Evolutionary conservation across 2,113 vertebrate genomes (phyloP).

Genomic region (Amazona vittata): DNA sequence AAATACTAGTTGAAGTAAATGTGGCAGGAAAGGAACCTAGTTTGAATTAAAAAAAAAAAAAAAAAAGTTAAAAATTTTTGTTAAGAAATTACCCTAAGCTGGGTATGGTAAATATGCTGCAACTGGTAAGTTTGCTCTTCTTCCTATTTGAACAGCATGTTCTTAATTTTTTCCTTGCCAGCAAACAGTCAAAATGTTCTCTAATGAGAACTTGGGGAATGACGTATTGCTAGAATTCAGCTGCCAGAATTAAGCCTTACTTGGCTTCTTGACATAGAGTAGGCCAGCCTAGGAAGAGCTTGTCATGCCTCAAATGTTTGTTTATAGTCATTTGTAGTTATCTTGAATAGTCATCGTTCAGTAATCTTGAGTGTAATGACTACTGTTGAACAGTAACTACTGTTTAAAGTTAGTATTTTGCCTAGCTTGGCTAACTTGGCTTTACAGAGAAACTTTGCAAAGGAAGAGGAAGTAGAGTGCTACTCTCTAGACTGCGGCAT

Average conservation of each 20-base stretch:
- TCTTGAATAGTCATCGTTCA: slow-evolving; percentile 32
- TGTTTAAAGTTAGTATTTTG: slow-evolving; percentile 28
- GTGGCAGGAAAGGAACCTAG: not conserved
- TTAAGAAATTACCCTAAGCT: not conserved
- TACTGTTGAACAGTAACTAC: not conserved
- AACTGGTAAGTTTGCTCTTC: not conserved
- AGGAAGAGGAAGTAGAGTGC: not conserved
- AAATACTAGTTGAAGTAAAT: not conserved
- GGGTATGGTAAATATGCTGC: not conserved
- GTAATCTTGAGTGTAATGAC: not conserved
- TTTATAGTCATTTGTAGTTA: slow-evolving; percentile 16
- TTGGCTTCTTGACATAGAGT: not conserved
- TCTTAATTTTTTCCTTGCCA: not conserved
- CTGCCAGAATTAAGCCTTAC: not conserved
- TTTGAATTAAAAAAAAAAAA: not conserved
- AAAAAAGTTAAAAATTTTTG: not conserved
- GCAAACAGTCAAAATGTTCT: slow-evolving; percentile 16
- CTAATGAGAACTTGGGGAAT: not conserved
- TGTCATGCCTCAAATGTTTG: slow-evolving; percentile 11
- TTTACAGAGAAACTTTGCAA: not conserved
- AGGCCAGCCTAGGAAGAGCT: not conserved
- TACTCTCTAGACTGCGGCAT: not conserved
- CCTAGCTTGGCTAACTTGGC: not conserved
- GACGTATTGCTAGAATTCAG: not conserved
- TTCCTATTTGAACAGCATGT: not conserved